These are phyloP conservation scores for Stichodactyla helianthus DNA, from an alignment of 64 coral and sea anemone genomes.

Conservation along the genomic window DNA sequence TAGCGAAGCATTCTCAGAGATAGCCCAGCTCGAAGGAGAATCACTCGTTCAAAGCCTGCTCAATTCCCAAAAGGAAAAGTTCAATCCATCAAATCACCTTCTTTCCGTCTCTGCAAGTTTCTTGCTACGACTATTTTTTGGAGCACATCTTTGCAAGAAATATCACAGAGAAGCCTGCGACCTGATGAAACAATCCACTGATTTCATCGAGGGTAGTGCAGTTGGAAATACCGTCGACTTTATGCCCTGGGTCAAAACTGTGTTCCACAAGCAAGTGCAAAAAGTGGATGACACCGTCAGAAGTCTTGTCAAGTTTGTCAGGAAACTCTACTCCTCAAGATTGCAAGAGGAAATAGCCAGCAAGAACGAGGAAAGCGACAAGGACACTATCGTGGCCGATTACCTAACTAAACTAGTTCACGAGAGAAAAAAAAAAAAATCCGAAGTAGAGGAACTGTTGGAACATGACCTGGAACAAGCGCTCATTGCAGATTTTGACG, in stretches of 20 bases:
- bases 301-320: slow-evolving; percentile 57
- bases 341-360: not conserved
- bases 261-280: slow-evolving; percentile 78
- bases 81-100: slow-evolving; percentile 54
- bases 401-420: slow-evolving; percentile 27
- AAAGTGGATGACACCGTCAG: slow-evolving; percentile 67
- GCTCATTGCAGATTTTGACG: slow-evolving; percentile 44
- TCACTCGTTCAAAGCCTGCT: slow-evolving; percentile 51
- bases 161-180: slow-evolving; percentile 73
- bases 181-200: slow-evolving; percentile 76
- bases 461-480: slow-evolving; percentile 4
- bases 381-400: slow-evolving; percentile 39
- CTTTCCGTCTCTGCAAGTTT: slow-evolving; percentile 52
- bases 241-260: slow-evolving; percentile 83
- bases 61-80: slow-evolving; percentile 41
- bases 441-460: slow-evolving; percentile 1
- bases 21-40: slow-evolving; percentile 48
- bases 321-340: slow-evolving; percentile 43
- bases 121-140: slow-evolving; percentile 70
- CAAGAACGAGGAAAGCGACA: not conserved
- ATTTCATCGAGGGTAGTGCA: slow-evolving; percentile 79
- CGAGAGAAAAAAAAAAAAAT: slow-evolving; percentile 16
- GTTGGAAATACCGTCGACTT: slow-evolving; percentile 87
- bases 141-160: slow-evolving; percentile 47
- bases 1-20: slow-evolving; percentile 50